phyloP scores from a whole-genome alignment of 2,113 vertebrate species.

The Nyctibius bracteatus region DNA sequence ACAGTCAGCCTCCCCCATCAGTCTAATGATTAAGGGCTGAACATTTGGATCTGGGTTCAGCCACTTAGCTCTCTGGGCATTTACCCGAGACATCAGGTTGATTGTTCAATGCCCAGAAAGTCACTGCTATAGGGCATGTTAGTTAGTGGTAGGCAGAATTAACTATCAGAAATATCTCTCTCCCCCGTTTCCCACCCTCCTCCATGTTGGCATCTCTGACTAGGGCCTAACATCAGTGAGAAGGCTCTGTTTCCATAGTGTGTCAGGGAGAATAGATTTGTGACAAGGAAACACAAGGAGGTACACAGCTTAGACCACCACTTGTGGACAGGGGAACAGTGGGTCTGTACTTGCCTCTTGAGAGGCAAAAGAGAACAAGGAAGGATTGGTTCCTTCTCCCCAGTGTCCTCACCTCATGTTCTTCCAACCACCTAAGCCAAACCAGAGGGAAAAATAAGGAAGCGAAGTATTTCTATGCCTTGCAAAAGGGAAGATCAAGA shows the following conservation, averaged over 20 bases:
- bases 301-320: not conserved
- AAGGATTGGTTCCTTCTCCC: not conserved
- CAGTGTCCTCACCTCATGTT: not conserved
- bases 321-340: not conserved
- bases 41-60: not conserved
- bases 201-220: not conserved
- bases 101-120: not conserved
- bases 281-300: not conserved
- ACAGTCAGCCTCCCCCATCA: not conserved
- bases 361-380: not conserved
- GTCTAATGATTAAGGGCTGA: not conserved
- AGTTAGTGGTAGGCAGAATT: not conserved
- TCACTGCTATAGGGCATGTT: not conserved
- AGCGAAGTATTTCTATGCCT: not conserved
- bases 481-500: not conserved
- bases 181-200: not conserved
- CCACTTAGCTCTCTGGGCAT: not conserved
- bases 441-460: not conserved
- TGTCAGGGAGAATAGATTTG: not conserved
- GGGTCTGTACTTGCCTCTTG: not conserved
- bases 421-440: not conserved
- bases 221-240: not conserved
- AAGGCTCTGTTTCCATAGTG: not conserved
- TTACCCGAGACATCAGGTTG: accelerated
- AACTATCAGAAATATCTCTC: not conserved